Conservation (phyloP, 2,113 vertebrate genomes). For the Notarius quadriscutis region DNA sequence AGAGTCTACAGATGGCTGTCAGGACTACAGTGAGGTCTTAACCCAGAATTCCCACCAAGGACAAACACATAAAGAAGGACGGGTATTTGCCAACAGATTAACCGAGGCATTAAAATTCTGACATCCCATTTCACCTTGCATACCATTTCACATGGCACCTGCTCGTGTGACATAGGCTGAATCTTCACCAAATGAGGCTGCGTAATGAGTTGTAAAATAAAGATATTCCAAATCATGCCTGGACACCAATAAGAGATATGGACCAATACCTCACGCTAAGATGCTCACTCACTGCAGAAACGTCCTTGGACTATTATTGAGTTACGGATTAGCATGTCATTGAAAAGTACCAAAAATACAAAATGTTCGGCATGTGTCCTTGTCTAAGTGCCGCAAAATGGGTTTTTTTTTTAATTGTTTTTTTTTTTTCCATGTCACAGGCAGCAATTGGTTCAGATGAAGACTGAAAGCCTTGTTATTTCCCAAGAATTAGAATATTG, state of each 20-base stretch:
- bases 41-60: slow-evolving; percentile 34
- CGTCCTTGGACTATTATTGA: slow-evolving; percentile 51
- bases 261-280: slow-evolving; percentile 23
- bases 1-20: slow-evolving; percentile 29
- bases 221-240: slow-evolving; percentile 32
- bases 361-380: slow-evolving; percentile 36
- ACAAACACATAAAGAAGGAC: slow-evolving; percentile 19
- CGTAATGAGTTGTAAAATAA: slow-evolving; percentile 12
- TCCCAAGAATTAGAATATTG: slow-evolving; percentile 32
- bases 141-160: slow-evolving; percentile 2
- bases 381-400: slow-evolving; percentile 16
- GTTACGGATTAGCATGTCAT: slow-evolving; percentile 47
- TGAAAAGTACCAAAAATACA: slow-evolving; percentile 37
- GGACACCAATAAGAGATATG: not conserved
- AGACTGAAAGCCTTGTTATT: slow-evolving; percentile 20
- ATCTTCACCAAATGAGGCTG: slow-evolving; percentile 19
- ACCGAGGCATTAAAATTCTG: slow-evolving; percentile 34
- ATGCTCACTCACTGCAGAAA: slow-evolving; percentile 20
- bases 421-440: not conserved
- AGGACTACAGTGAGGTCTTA: slow-evolving; percentile 33
- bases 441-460: slow-evolving; percentile 3
- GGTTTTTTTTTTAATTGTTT: not conserved
- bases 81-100: slow-evolving; percentile 30
- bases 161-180: not conserved
- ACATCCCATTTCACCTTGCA: slow-evolving; percentile 20